Conservation (phyloP, 2,797 vertebrate species). For the Sternarchorhynchus goeldii region DNA sequence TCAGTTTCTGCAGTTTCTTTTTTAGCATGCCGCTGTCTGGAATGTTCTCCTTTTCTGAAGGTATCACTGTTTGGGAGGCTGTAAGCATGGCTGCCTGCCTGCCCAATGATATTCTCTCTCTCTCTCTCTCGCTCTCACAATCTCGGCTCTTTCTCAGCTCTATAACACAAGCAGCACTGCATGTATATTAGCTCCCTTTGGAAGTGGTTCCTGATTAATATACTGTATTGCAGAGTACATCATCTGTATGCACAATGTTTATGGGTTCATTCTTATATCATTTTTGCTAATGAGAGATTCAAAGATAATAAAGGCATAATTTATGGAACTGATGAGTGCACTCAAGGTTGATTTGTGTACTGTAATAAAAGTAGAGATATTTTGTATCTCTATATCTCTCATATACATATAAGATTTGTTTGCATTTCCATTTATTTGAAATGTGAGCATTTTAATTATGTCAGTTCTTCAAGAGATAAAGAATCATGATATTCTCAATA, state of each 20-base stretch:
- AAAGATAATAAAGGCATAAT: background rate
- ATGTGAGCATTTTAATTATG: background rate
- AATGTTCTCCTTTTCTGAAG: slow-evolving; percentile 32
- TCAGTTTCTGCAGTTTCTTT: background rate
- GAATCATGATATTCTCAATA: background rate
- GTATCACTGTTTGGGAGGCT: background rate
- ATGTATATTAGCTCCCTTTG: slow-evolving; percentile 10
- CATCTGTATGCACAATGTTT: background rate
- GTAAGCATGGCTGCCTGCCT: slow-evolving; percentile 11
- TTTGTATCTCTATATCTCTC: too few relatives aligned
- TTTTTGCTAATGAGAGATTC: background rate
- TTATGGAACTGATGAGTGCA: background rate
- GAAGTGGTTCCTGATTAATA: background rate
- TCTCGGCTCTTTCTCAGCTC: too few relatives aligned
- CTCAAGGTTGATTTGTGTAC: background rate
- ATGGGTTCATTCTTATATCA: background rate
- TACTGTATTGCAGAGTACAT: background rate
- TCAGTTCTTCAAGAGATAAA: background rate
- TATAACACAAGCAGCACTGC: background rate
- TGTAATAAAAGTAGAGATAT: background rate
- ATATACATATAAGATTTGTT: background rate
- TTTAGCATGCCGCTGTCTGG: slow-evolving; percentile 27
- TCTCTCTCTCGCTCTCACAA: background rate
- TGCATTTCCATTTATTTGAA: slow-evolving; percentile 3
- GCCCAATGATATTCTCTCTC: slow-evolving; percentile 11